These are phyloP conservation scores for Mythimna vitellina DNA, from an alignment of 2,888 invertebrate genomes.

Conservation along the genomic window DNA sequence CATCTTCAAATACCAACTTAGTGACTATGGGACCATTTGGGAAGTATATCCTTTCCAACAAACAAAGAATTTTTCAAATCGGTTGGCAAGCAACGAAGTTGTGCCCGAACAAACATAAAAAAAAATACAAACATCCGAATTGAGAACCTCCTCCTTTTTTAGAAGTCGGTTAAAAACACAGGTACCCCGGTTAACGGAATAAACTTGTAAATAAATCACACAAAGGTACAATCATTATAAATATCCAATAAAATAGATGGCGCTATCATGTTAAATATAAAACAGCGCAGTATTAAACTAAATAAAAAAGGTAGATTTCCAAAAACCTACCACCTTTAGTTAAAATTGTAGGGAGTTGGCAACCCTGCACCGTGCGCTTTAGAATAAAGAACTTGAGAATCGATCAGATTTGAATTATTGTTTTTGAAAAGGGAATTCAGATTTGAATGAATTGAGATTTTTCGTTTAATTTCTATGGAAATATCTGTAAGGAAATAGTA, in stretches of 20 bases:
- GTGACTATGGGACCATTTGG: too few relatives aligned
- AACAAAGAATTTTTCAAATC: too few relatives aligned
- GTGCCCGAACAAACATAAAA: too few relatives aligned
- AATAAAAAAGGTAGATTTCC: background rate
- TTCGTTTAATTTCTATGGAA: conserved; percentile 27
- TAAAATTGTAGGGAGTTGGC: background rate
- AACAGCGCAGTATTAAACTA: background rate
- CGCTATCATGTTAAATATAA: background rate
- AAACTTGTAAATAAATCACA: background rate
- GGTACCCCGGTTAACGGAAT: background rate
- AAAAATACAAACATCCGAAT: too few relatives aligned
- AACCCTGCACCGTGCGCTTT: conserved; percentile 34
- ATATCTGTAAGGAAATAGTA: conserved; percentile 31
- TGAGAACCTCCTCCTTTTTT: too few relatives aligned
- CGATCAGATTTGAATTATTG: conserved; percentile 37
- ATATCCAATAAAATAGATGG: background rate
- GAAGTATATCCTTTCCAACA: too few relatives aligned
- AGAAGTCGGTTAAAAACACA: too few relatives aligned
- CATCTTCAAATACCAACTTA: too few relatives aligned
- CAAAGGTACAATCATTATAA: background rate
- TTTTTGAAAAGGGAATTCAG: conserved; percentile 37
- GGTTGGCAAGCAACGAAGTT: too few relatives aligned
- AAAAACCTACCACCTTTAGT: background rate
- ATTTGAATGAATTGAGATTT: conserved; percentile 8
- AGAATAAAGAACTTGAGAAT: conserved; percentile 50